Percentiles rank a stretch among this genome's conserved stretches.
Evolutionary conservation across 2,797 vertebrate species (phyloP).

Genomic region (Centroberyx gerrardi): DNA sequence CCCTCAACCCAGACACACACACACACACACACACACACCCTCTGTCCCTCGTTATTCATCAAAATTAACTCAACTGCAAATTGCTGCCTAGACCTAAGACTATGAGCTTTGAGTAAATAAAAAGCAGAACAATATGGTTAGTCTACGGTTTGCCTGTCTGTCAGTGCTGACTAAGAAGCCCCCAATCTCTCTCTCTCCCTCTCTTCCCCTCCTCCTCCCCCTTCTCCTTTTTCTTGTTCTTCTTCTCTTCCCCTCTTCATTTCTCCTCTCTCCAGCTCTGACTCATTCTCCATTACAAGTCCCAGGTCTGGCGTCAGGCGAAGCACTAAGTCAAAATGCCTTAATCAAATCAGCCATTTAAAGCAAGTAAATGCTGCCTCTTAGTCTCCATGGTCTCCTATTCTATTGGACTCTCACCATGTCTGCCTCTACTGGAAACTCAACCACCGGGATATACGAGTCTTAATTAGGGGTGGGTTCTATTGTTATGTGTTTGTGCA

Average conservation of each 20-base stretch:
- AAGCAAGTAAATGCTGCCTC: slow-evolving; percentile 59
- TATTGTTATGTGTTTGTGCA: slow-evolving; percentile 34
- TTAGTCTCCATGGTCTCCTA: slow-evolving; percentile 54
- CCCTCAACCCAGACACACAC: slow-evolving; percentile 37
- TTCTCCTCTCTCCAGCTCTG: slow-evolving; percentile 63
- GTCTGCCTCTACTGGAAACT: slow-evolving; percentile 47
- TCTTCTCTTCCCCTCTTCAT: neutral
- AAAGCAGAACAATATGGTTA: slow-evolving; percentile 61
- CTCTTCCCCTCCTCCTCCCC: slow-evolving; percentile 28
- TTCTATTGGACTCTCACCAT: slow-evolving; percentile 55
- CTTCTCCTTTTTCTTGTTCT: slow-evolving; percentile 35
- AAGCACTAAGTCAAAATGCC: slow-evolving; percentile 66
- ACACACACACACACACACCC: slow-evolving; percentile 8
- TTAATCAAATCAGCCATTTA: slow-evolving; percentile 77
- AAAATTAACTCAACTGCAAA: slow-evolving; percentile 55
- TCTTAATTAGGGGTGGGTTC: slow-evolving; percentile 18
- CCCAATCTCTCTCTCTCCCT: slow-evolving; percentile 28
- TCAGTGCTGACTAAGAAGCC: slow-evolving; percentile 53
- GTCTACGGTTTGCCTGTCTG: slow-evolving; percentile 45
- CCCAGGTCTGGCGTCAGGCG: slow-evolving; percentile 71
- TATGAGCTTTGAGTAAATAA: slow-evolving; percentile 52
- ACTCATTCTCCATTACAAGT: slow-evolving; percentile 79
- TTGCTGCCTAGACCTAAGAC: slow-evolving; percentile 44
- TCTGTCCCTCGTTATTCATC: neutral
- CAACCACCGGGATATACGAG: slow-evolving; percentile 20